Conservation (phyloP, 1,140 invertebrate genomes). For the Drosophila hydei region DNA sequence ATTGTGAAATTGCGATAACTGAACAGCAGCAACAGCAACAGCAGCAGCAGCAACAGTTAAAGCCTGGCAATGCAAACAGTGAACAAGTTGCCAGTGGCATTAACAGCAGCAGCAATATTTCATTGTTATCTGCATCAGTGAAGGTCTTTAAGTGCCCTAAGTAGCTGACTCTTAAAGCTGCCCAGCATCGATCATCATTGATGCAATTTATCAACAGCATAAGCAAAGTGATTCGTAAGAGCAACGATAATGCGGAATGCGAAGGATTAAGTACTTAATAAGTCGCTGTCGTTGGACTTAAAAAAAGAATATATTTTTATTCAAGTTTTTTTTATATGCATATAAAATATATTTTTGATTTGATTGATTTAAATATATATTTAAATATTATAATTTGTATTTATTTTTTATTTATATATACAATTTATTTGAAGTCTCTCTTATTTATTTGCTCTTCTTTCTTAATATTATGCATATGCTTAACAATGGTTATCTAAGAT, state of each 20-base stretch:
- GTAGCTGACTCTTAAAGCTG: conserved; percentile 31
- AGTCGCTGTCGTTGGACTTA: not conserved
- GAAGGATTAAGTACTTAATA: not conserved
- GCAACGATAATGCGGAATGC: not conserved
- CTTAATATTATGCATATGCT: too few species aligned
- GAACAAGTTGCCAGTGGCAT: conserved; percentile 7
- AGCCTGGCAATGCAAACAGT: too few species aligned
- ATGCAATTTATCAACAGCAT: conserved; percentile 34
- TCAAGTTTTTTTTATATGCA: too few species aligned
- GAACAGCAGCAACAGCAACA: conserved; percentile 4
- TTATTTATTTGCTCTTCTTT: too few species aligned
- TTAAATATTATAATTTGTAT: too few species aligned
- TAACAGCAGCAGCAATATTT: conserved; percentile 45
- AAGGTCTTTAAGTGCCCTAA: conserved; percentile 44
- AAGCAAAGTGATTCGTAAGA: conserved; percentile 1
- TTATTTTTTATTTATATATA: too few species aligned
- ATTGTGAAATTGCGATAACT: conserved; percentile 60
- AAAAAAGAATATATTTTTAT: not conserved
- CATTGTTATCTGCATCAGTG: conserved; percentile 60
- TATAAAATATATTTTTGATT: too few species aligned
- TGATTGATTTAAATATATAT: not conserved
- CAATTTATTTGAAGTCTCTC: too few species aligned
- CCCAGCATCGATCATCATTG: conserved; percentile 68
- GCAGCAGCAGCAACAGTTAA: not conserved
- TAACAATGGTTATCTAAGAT: too few species aligned